Base-by-base conservation (phyloP, 1,140 invertebrate genomes). In the Zaprionus tsacasi region DNA sequence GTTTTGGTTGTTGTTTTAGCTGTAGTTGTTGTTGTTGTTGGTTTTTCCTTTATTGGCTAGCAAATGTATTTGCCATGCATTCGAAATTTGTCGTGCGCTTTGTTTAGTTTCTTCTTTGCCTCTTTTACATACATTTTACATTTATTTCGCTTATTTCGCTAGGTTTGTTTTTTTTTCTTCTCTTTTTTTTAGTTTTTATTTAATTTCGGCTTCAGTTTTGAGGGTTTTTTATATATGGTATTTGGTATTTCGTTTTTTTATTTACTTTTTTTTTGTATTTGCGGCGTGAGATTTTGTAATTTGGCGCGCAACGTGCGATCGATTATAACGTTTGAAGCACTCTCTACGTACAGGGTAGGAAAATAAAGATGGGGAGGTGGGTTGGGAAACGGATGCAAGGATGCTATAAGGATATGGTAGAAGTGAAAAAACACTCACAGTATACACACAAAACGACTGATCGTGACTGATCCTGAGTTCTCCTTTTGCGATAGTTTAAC, bases 31-130 rank as follows among this genome's bases (percentile, higher is more conserved):
- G n/a, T 6, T 21, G 43, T 58, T 54, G 59, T 12, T 45, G 66
- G 66, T 7, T 54, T 72, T 48, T 67, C 50, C 17, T 52, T 43
- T 25, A 38, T 45, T 71, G 36, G 36, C 60, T 33, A 15, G 27
- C 50, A 61, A 64, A 45, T 45, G 35, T 57, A 52, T 67, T 72
- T 61, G 45, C 58, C 56, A 35, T 81, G 72, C 78, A 72, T 81
- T 81, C 68, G 54, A 68, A 68, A 75, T 76, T 78, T 57, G 69
- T 58, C 45, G 13, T 79, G 75, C 59, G 64, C 33, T 71, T 58
- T 57, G 33, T 45, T 63, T 45, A 48, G 69, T 77, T 73, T 50
- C 64, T 30, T 50, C 25, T 65, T 36, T 61, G 52, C 21, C 58
- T 63, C 57, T 72, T 60, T 73, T 45, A 50, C 48, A 52, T 52